These are phyloP conservation scores for Tiliacea citrago DNA, from an alignment of 2,888 invertebrate genomes.

Conservation along the genomic window DNA sequence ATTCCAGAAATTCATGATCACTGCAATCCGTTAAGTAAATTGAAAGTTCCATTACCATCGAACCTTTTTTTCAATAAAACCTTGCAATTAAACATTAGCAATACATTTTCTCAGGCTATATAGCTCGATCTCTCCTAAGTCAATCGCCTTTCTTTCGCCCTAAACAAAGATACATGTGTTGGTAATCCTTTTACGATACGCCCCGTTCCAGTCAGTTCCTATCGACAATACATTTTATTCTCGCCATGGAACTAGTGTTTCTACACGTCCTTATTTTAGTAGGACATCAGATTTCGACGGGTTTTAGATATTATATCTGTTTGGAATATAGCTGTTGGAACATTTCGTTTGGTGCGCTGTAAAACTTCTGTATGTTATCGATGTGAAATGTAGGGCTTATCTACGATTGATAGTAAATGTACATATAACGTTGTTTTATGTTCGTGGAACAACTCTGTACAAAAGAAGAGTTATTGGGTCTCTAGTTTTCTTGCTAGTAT, in stretches of 20 bases:
- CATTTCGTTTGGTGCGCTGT: background rate
- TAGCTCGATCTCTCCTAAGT: slow-evolving; percentile 53
- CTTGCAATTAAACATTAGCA: slow-evolving; percentile 59
- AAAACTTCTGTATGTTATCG: slow-evolving; percentile 11
- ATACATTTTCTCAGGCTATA: slow-evolving; percentile 61
- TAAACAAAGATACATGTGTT: slow-evolving; percentile 76
- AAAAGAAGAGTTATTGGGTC: no score
- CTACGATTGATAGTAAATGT: background rate
- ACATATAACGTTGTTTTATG: background rate
- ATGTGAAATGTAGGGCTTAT: slow-evolving; percentile 1
- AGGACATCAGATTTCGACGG: slow-evolving; percentile 36
- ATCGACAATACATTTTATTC: slow-evolving; percentile 75
- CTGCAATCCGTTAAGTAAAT: slow-evolving; percentile 41
- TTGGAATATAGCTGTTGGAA: slow-evolving; percentile 12
- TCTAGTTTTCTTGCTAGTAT: no score
- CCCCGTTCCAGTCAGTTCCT: slow-evolving; percentile 68
- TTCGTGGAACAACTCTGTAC: background rate
- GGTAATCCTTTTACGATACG: slow-evolving; percentile 71
- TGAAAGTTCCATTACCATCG: slow-evolving; percentile 34
- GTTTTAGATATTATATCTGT: slow-evolving; percentile 33
- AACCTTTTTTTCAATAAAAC: slow-evolving; percentile 55
- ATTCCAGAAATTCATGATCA: slow-evolving; percentile 18
- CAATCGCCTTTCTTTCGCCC: slow-evolving; percentile 64
- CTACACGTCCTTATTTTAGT: slow-evolving; percentile 44
- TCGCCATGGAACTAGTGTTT: slow-evolving; percentile 58